Evolutionary conservation across 23 tunicate species (phyloP), one percentile per base, ranked within the genome.

Genomic region (Botrylloides violaceus): DNA sequence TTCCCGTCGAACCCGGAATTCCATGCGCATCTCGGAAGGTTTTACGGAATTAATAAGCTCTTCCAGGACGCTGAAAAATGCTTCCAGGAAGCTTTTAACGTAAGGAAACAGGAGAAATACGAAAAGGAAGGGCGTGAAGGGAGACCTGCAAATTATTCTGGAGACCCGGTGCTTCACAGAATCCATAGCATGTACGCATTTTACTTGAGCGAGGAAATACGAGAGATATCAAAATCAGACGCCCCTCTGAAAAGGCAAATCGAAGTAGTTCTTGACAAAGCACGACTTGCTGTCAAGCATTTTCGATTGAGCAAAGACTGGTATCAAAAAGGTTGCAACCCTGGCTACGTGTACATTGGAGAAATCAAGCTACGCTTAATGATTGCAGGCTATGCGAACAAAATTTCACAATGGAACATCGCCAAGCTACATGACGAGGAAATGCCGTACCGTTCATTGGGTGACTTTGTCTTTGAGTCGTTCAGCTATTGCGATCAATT

Each of bases 11-110:
- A 83, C 58, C 23, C 65, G 15, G 78, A 83, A 61, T 83, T 83
- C 65, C 78, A 76, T 65, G 89, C 89, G 3, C 89, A 83, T 71
- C 62, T 76, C 2, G 89, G 89, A 23, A 71, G 89, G 25, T 36
- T 83, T 49, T 71, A 49, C 19, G 80, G 80, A 35, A 61, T 59
- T 31, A 58, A 34, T 32, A 39, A 49, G 29, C 37, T 36, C 9
- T 83, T 64, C 61, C 55, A 77, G 2, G 71, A 70, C 25, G 89
- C 89, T 3, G 89, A 83, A 49, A 58, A 47, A 21, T 70, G 71
- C 4, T 57, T 83, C 29, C 61, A 47, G 22, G 68, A 34, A 1
- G 89, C 89, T 31, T 61, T 83, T 48, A 68, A 70, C 28, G 39
- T 83, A 0, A 58, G 80, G 36, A 61, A 49, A 19, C 29, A 76